These are phyloP conservation scores for Cecropterus lyciades DNA, from an alignment of 1,140 invertebrate species.

Conservation along the genomic window DNA sequence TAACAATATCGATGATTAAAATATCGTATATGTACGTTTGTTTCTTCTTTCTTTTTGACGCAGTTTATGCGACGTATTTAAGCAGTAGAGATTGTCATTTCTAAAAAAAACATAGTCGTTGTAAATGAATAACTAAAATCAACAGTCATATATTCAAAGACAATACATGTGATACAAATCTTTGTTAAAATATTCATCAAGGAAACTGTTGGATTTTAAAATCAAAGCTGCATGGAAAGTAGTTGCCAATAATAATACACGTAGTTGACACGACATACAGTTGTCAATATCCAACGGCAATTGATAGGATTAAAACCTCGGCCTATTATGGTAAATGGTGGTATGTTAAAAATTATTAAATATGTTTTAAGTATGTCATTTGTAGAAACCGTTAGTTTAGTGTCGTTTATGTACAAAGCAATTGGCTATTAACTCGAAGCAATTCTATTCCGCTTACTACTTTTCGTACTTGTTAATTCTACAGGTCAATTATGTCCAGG, in stretches of 20 bases:
- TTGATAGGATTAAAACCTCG: conserved; percentile 8
- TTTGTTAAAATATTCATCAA: conserved; percentile 21
- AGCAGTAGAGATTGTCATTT: no score
- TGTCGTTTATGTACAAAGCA: conserved; percentile 44
- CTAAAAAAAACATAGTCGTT: no score
- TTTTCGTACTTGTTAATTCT: conserved; percentile 54
- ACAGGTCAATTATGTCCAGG: conserved; percentile 61
- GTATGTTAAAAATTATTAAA: conserved; percentile 25
- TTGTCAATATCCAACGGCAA: conserved; percentile 19
- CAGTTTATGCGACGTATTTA: no score
- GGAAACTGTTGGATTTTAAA: conserved; percentile 2
- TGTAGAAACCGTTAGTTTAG: conserved; percentile 27
- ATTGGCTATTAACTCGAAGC: conserved; percentile 56
- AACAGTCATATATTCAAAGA: no score
- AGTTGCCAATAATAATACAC: conserved; percentile 12
- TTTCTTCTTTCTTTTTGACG: no score
- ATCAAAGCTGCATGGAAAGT: conserved; percentile 22
- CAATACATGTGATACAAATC: conserved; percentile 1
- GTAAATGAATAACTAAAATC: no score
- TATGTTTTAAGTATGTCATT: conserved; percentile 28
- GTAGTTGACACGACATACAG: conserved; percentile 12
- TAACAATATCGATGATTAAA: no score
- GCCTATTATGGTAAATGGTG: conserved; percentile 10
- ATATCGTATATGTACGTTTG: no score
- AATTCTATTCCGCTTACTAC: conserved; percentile 53